Base-by-base conservation (phyloP, 2,888 invertebrate genomes). In the Trichogramma evanescens region DNA sequence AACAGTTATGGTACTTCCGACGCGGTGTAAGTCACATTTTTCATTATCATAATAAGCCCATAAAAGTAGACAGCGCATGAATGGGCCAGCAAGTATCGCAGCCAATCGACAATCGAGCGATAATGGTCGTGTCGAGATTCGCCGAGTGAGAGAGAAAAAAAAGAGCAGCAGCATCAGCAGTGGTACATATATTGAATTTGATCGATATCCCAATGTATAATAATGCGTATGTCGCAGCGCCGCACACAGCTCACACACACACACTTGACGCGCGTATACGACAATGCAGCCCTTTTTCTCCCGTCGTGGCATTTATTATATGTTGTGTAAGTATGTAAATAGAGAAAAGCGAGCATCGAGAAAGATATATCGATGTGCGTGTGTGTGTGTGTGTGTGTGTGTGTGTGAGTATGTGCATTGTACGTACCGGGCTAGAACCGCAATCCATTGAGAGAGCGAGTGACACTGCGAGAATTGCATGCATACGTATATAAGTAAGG, bases 21-120 rank as follows among this genome's bases (percentile, higher is more conserved):
- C 26, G 26, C 26, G 26, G 26, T 26, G 26, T 26, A 26, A 26
- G 26, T 26, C 26, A 26, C 26, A 26, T 26, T 26, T 26, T 26
- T 26, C 26, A 26, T 26, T 26, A 26, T 26, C 26, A 26, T 26
- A 26, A 26, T 26, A 26, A 26, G 26, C 26, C 26, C 26, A 26
- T 26, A 26, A 26, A 26, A 26, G 26, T 26, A 26, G 26, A 26
- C 26, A 26, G 26, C 26, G 26, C 26, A 26, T 26, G 26, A 26
- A 26, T 26, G 26, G 55, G 6, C 42, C 10, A 45, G 49, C 44
- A 58, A 53, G 58, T 51, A 64, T 58, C 39, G 55, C 51, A 64
- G 59, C 55, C 53, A 63, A 45, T 46, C 54, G 53, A 50, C 38
- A 55, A 49, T 49, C 54, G 56, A 53, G 48, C 2, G 40, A 39